Percentiles rank a stretch among this genome's conserved stretches.
These are phyloP conservation scores for Agrilus biguttatus DNA, from an alignment of 2,888 invertebrate species.

Conservation along the genomic window DNA sequence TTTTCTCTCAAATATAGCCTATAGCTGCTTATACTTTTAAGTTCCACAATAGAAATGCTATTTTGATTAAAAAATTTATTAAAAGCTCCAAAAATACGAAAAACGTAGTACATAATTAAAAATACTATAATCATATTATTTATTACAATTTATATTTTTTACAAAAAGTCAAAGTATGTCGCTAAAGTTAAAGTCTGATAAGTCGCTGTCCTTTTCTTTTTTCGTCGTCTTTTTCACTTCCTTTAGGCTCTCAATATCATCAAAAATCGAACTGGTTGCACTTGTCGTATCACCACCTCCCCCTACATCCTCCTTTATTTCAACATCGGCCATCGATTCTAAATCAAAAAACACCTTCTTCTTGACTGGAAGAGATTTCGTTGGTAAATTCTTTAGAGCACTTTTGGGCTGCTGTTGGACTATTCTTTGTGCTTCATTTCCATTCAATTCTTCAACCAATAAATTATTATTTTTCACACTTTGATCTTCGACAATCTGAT, in stretches of 20 bases:
- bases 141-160: no score
- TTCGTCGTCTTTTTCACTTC: not conserved
- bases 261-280: slow-evolving; percentile 13
- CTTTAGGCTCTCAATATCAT: slow-evolving; percentile 5
- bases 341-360: slow-evolving; percentile 19
- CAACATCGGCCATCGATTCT: slow-evolving; percentile 3
- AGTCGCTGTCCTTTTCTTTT: slow-evolving; percentile 4
- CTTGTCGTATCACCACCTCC: slow-evolving; percentile 11
- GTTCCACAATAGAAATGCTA: no score
- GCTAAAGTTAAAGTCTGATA: slow-evolving; percentile 18
- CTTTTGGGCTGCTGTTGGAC: slow-evolving; percentile 7
- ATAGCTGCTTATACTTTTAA: no score
- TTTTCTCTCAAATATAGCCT: no score
- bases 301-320: slow-evolving; percentile 2
- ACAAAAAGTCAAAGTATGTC: slow-evolving; percentile 7
- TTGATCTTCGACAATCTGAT: no score
- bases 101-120: no score
- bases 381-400: slow-evolving; percentile 10
- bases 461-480: no score
- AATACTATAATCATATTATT: no score
- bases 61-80: no score
- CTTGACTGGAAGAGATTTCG: slow-evolving; percentile 9
- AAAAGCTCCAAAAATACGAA: no score
- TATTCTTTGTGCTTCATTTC: not conserved
- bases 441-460: not conserved